Percentiles rank a stretch among this genome's conserved stretches.
phyloP scores from a whole-genome alignment of 2,113 vertebrate species.

The Arenaria interpres region DNA sequence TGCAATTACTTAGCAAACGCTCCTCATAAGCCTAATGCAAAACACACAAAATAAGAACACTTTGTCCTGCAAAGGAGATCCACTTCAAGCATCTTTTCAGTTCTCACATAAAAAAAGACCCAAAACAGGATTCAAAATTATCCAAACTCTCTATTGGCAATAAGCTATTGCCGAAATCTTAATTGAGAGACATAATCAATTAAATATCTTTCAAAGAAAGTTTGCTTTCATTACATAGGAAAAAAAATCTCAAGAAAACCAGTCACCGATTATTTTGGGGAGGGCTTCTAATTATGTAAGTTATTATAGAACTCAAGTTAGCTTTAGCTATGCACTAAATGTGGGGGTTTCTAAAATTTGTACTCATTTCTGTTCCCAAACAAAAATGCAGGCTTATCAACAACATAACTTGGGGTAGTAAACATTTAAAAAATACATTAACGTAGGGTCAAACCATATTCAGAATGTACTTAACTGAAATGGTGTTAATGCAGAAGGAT shows the following conservation, averaged over 20 bases:
- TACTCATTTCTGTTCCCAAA: not conserved
- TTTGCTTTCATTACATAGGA: not conserved
- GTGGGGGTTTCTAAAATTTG: not conserved
- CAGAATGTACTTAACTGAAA: not conserved
- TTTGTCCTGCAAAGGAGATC: slow-evolving; percentile 10
- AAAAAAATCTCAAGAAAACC: not conserved
- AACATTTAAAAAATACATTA: not conserved
- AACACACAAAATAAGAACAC: not conserved
- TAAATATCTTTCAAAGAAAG: not conserved
- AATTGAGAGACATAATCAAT: not conserved
- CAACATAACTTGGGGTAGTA: not conserved
- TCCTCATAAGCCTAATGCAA: not conserved
- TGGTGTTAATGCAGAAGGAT: not conserved
- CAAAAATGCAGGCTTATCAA: not conserved
- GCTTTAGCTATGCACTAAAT: not conserved
- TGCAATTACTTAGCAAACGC: not conserved
- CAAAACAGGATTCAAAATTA: not conserved
- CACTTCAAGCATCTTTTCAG: not conserved
- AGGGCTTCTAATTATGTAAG: not conserved
- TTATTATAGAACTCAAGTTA: not conserved
- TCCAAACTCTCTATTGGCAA: not conserved
- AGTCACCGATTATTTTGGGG: not conserved
- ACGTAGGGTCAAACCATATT: not conserved
- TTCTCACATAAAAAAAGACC: not conserved
- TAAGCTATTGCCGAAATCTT: not conserved